These are phyloP conservation scores for Porphyrio hochstetteri DNA, from an alignment of 2,113 vertebrate genomes.

Conservation along the genomic window DNA sequence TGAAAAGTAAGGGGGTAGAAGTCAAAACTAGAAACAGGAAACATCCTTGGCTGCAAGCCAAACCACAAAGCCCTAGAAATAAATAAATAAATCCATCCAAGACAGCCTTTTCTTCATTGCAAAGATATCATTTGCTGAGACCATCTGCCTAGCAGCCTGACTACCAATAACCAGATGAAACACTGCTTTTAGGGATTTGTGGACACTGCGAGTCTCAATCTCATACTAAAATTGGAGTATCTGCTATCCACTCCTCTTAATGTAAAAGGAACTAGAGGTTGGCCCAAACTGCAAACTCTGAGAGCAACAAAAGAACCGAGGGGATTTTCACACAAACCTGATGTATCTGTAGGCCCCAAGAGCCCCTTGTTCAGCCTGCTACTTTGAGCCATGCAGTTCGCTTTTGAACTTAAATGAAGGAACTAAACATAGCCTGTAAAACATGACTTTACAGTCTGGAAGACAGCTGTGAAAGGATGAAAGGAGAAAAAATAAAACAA, in stretches of 20 bases:
- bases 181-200: neutral
- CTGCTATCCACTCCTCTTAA: neutral
- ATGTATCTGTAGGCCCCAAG: neutral
- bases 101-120: neutral
- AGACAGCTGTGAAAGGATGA: neutral
- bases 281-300: neutral
- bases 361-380: neutral
- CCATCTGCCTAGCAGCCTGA: neutral
- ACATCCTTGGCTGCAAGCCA: neutral
- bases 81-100: neutral
- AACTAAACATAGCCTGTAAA: neutral
- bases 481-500: neutral
- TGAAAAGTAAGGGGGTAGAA: neutral
- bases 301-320: neutral
- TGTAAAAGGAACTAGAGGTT: neutral
- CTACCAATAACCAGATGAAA: neutral
- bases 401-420: neutral
- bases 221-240: neutral
- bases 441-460: neutral
- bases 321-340: neutral
- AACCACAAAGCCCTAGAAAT: neutral
- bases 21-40: slow-evolving; percentile 13
- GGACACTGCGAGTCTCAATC: neutral
- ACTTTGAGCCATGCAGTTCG: neutral
- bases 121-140: neutral